phyloP scores from a whole-genome alignment of 2,113 vertebrate species.

The Numida meleagris region DNA sequence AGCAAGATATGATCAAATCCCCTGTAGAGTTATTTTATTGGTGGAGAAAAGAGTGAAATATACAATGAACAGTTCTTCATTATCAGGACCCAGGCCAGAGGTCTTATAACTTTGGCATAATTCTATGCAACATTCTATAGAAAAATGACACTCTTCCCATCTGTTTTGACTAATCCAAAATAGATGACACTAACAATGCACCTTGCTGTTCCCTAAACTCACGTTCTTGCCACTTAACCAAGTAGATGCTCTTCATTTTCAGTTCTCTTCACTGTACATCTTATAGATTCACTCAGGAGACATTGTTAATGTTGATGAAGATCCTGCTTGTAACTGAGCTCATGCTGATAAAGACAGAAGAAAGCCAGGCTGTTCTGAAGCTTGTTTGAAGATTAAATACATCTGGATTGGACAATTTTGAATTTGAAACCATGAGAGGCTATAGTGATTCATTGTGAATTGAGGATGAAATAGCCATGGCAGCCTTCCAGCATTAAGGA shows the following conservation, averaged over 20 bases:
- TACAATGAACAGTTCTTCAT: not conserved
- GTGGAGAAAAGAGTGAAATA: not conserved
- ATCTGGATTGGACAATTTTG: not conserved
- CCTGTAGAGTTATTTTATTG: not conserved
- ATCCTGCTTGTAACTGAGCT: not conserved
- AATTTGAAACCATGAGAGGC: not conserved
- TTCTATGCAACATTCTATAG: not conserved
- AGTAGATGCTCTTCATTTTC: not conserved
- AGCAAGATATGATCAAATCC: not conserved
- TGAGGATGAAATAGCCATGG: not conserved
- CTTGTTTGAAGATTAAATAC: slow-evolving; percentile 29
- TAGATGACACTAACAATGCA: not conserved
- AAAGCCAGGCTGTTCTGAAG: not conserved
- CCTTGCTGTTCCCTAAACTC: not conserved
- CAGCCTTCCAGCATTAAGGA: not conserved
- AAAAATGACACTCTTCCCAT: not conserved
- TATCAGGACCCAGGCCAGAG: not conserved
- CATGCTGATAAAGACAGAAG: not conserved
- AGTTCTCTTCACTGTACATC: not conserved
- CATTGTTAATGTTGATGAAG: not conserved
- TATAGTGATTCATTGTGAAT: not conserved
- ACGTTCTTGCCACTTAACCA: not conserved
- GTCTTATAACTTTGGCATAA: not conserved
- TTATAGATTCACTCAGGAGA: not conserved
- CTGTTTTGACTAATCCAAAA: not conserved